Base-by-base conservation (phyloP, 2,888 invertebrate genomes). In the Agrotis ipsilon region DNA sequence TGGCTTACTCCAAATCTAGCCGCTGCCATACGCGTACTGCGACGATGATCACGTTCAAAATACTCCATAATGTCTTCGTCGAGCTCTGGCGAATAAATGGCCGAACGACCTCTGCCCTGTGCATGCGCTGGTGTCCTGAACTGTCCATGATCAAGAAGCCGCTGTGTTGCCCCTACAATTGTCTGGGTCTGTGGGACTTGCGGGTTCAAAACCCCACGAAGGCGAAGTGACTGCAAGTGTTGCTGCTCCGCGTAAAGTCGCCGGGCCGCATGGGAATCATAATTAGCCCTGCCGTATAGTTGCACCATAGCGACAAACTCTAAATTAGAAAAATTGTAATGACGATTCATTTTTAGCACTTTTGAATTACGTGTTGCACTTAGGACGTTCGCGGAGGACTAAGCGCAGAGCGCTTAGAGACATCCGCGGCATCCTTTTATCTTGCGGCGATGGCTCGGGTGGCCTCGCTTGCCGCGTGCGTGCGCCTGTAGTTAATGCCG, bases 11-110 rank as follows among this genome's bases (percentile, higher is more conserved):
- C 19, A 49, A 49, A 49, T 11, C 48, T 19, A 49, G 48, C 48
- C 48, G 9, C 19, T 3, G 48, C 48, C 19, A 19, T 9, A 11
- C 16, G 27, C 18, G 18, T 32, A 49, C 27, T 27, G 18, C 27
- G 24, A 27, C 54, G 24, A 27, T 27, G 18, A 9, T 55, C 27
- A 18, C 18, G 54, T 55, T 52, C 27, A n/a, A 27, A 27, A 11
- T 55, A 55, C 24, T 52, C 52, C 16, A 52, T 52, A 14, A 52
- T 52, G 24, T 32, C 32, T 32, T 52, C 52, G 52, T 24, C 52
- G 24, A 24, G 52, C 21, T 6, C 24, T 52, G 52, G 48, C 19
- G 3, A 19, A 49, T 11, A 11, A 49, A 19, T 19, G 48, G 48
- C 2, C 19, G 48, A 11, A 19, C 48, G 48, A 49, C 48, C 48